Evolutionary conservation across 2,888 invertebrate species (phyloP), one percentile per base, ranked within the genome.

Genomic region (Chrysomela aeneicollis): DNA sequence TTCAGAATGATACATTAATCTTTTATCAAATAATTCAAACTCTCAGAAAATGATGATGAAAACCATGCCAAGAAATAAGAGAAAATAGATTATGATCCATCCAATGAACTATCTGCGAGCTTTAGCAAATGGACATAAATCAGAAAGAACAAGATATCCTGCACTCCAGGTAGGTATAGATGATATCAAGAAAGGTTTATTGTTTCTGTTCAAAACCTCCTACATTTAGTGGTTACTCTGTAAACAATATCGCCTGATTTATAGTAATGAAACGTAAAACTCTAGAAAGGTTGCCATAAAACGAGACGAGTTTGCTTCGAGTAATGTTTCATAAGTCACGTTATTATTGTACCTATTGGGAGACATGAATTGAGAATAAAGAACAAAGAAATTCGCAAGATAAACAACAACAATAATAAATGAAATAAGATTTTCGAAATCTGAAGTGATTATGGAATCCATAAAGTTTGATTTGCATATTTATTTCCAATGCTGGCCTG

Each of bases 261-360:
- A 74, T 73, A 61, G 71, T 73, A 72, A 73, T 74, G 74, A 74
- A 74, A 74, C 68, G 72, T 74, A 74, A 74, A 73, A 74, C 73
- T 74, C 72, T 69, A 73, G 72, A 73, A 73, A 73, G 70, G 68
- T 58, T 70, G 63, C 65, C 73, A 71, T 74, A 73, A 74, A 73
- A 61, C 73, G 72, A 15, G 42, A 15, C 42, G 42, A 42, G 15
- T 42, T 15, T 15, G 42, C 42, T 6, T 42, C 42, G 42, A 42
- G 42, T n/a, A 15, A 42, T 42, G n/a, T 42, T 15, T 42, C 42
- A 9, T 8, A 2, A 35, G 10, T 9, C 32, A 42, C 15, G 42
- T 42, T 42, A 42, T 15, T 12, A 12, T 10, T 22, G n/a, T 21
- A 19, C 3, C 26, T 26, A 26, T 26, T 26, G 26, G 26, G 6